Base-by-base conservation (phyloP, 2,113 vertebrate species). In the Gila orcuttii region DNA sequence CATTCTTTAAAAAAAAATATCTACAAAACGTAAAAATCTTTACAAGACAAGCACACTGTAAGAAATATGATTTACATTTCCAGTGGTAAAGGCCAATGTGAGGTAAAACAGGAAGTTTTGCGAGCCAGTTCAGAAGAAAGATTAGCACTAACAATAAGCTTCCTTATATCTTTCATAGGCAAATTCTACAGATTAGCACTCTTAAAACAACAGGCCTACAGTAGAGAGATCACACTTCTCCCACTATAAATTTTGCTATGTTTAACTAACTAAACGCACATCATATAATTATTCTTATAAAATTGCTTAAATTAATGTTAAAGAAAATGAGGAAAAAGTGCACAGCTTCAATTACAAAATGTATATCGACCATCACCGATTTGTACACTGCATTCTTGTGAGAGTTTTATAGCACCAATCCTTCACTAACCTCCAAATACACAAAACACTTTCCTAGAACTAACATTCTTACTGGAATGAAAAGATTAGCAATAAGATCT, bases 171-270 rank as follows among this genome's bases (percentile, higher is more conserved):
- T 80, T 82, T 86, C 62, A 83, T 69, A 73, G 64, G 64, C 75
- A 83, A 87, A 87, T 62, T 79, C n/a, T 66, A 74, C 52, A 78
- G 81, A 79, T 87, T 83, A 66, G 2, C 33, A 64, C 55, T 77
- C 8, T 50, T 15, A 23, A 36, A 60, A 79, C 52, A 79, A 79
- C 52, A 79, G 31, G 55, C 31, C 33, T 28, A 75, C 42, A 75
- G 23, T 75, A 31, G 2, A 4, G 10, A 73, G 25, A 55, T 1
- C 25, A 31, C 47, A 55, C 17, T 23, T 59, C 11, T 39, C 10
- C 17, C 10, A 52, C 17, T 33, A 6, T 3, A 42, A 0, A 47
- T 25, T 6, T 74, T 45, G 39, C 6, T 25, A 47, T n/a, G 71
- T 25, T 1, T 6, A 74, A 59, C 19, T 23, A 33, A 57, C 28